Base-by-base conservation (phyloP, 30 jellyfish, hydroid and myxozoan species). In the Aurelia sp. region DNA sequence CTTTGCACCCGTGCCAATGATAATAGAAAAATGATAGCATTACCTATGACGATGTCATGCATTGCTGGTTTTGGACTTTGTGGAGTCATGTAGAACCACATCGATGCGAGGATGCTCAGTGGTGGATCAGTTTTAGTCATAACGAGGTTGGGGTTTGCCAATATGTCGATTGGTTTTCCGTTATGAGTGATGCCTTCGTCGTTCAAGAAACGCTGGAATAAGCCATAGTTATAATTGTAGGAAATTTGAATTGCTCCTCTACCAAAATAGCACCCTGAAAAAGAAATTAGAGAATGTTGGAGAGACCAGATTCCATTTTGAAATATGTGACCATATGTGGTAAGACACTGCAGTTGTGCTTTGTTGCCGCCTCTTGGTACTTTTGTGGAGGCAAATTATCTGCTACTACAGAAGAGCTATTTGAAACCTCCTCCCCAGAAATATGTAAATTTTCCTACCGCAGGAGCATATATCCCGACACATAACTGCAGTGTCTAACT, bases 61-160 rank as follows among this genome's bases (percentile, higher is more conserved):
- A 91, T 91, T 0, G 98, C 79, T 33, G 98, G 98, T 48, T 91
- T 91, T 16, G 98, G 98, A 72, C 98, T 91, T 73, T 91, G 98
- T 48, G 98, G 98, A 7, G 96, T 91, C 98, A 91, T 91, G 67
- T 91, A 91, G 78, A 91, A 91, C 98, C 98, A 91, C 94, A 91
- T 55, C 15, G 98, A 91, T 3, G 98, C 98, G 73, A 91, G 91
- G 74, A 91, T 65, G 87, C 98, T 91, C 71, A 91, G 91, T 2
- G 98, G 98, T 18, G 98, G 98, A 71, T 91, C 98, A 17, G 91
- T 86, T 59, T 91, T 91, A 44, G 98, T 91, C 96, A 91, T 91
- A 18, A 91, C 88, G 37, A 91, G 92, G 76, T 91, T 91, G 0
- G 98, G 98, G 66, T 91, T 85, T 44, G 61, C 81, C 58, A 91